These are phyloP conservation scores for Etheostoma cragini DNA, from an alignment of 2,113 vertebrate genomes.

Conservation along the genomic window DNA sequence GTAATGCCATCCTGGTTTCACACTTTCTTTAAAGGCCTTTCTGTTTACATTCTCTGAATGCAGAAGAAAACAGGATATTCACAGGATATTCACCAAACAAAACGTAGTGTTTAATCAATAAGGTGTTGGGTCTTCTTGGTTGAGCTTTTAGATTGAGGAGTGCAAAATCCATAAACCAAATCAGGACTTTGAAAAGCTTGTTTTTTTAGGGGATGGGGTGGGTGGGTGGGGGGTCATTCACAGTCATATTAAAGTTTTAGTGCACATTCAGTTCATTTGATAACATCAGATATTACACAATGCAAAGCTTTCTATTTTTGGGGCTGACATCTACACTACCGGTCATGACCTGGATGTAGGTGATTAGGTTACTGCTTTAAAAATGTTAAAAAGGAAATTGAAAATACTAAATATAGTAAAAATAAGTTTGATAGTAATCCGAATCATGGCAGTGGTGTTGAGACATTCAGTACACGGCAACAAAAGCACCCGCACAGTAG, in stretches of 20 bases:
- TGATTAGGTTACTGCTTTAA: constrained; percentile 40
- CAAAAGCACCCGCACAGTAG: background rate
- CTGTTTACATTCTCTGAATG: constrained; percentile 89
- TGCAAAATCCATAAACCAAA: too few relatives aligned
- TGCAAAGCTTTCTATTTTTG: constrained; percentile 49
- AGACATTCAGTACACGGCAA: background rate
- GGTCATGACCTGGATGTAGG: constrained; percentile 55
- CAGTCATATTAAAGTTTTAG: constrained; percentile 29
- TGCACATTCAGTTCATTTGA: constrained; percentile 34
- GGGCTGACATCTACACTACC: constrained; percentile 10
- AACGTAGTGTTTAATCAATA: background rate
- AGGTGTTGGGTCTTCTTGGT: background rate
- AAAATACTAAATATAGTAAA: background rate
- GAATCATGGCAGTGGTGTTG: background rate
- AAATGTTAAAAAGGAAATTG: background rate
- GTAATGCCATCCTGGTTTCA: constrained; percentile 95
- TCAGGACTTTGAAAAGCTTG: background rate
- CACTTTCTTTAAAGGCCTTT: constrained; percentile 88
- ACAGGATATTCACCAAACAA: background rate
- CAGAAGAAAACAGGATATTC: background rate
- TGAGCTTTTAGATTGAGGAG: background rate
- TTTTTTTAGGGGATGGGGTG: background rate
- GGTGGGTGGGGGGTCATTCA: background rate
- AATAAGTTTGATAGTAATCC: background rate
- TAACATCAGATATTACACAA: constrained; percentile 65